Evolutionary conservation across 2,797 vertebrate species (phyloP).

Genomic region (Hypotaenidia philippensis): DNA sequence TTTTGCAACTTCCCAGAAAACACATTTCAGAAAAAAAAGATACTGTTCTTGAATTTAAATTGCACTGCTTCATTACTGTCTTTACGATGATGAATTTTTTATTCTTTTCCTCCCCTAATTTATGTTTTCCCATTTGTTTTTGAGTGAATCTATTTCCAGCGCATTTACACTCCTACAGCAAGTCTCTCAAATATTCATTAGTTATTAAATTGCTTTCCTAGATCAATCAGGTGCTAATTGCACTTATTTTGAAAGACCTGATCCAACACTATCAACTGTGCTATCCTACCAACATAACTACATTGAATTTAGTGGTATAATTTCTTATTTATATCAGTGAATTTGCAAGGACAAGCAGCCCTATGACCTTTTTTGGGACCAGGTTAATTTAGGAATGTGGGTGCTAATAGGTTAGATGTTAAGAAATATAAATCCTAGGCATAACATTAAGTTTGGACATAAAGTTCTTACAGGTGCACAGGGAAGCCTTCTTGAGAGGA

Average conservation of each 20-base stretch:
- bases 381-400: background rate
- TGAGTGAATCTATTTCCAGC: background rate
- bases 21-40: background rate
- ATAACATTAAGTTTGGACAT: background rate
- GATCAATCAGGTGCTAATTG: background rate
- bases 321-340: background rate
- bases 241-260: background rate
- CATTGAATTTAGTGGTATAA: background rate
- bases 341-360: background rate
- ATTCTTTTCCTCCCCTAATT: background rate
- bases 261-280: background rate
- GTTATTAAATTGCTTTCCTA: constrained; percentile 14
- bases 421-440: background rate
- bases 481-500: background rate
- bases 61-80: background rate
- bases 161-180: background rate
- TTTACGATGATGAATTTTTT: background rate
- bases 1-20: background rate
- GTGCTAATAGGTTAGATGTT: background rate
- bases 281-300: accelerated
- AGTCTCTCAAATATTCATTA: constrained; percentile 1
- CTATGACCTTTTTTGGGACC: background rate
- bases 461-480: background rate
- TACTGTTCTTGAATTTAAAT: background rate
- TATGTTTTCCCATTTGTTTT: constrained; percentile 7